phyloP scores from a whole-genome alignment of 2,113 vertebrate species.

The Macquaria australasica region DNA sequence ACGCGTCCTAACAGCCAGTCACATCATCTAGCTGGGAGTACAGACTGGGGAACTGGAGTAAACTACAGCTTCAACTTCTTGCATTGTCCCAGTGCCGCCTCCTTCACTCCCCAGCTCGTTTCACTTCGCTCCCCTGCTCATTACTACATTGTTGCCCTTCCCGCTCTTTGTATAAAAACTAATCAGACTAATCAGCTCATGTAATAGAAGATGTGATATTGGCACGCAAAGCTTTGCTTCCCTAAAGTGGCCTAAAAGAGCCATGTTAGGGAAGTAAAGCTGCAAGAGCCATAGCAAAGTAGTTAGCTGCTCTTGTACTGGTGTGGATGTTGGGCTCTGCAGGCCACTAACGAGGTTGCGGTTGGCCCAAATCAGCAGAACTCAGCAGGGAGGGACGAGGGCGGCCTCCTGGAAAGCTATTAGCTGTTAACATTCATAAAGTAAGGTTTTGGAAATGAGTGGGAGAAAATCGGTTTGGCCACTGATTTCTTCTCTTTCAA shows the following conservation, averaged over 20 bases:
- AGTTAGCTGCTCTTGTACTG: neutral
- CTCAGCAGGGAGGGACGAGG: slow-evolving; percentile 6
- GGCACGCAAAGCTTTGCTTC: slow-evolving; percentile 61
- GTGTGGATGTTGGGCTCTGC: slow-evolving; percentile 4
- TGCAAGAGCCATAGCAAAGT: neutral
- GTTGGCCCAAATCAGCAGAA: neutral
- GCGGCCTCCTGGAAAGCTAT: neutral
- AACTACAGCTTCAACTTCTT: slow-evolving; percentile 41
- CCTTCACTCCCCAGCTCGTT: neutral
- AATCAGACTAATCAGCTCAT: slow-evolving; percentile 67
- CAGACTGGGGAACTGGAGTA: slow-evolving; percentile 41
- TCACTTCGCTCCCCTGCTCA: slow-evolving; percentile 39
- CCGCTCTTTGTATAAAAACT: slow-evolving; percentile 68
- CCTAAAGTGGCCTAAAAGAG: neutral
- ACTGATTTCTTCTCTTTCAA: neutral
- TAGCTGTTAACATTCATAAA: slow-evolving; percentile 15
- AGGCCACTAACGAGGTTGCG: slow-evolving; percentile 19
- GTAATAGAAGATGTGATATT: slow-evolving; percentile 54
- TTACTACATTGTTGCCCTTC: slow-evolving; percentile 69
- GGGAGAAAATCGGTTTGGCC: neutral
- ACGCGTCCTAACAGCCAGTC: slow-evolving; percentile 33
- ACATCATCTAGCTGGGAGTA: slow-evolving; percentile 1
- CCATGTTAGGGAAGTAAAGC: slow-evolving; percentile 9
- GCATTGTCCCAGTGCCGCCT: slow-evolving; percentile 30
- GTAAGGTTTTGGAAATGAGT: neutral